These are phyloP conservation scores for Betta splendens DNA, from an alignment of 2,797 vertebrate genomes.

Conservation along the genomic window DNA sequence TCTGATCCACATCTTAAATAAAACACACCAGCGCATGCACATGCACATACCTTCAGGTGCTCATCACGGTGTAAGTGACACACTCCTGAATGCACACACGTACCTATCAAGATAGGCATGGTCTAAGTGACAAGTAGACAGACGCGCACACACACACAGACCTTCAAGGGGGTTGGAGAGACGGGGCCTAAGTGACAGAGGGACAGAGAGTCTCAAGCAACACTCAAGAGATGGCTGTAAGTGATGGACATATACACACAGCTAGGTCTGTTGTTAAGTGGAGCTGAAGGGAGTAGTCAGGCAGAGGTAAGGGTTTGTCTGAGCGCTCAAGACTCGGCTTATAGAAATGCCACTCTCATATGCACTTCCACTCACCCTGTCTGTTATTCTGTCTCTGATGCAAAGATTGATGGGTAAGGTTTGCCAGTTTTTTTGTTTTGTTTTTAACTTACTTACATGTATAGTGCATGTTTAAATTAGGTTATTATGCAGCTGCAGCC, in stretches of 20 bases:
- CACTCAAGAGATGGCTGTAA: constrained; percentile 63
- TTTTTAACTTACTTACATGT: too few relatives aligned
- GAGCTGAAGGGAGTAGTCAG: constrained; percentile 92
- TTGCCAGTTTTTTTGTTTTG: too few relatives aligned
- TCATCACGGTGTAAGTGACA: constrained; percentile 45
- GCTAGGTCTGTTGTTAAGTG: constrained; percentile 81
- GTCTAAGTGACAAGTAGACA: constrained; percentile 67
- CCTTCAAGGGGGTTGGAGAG: constrained; percentile 55
- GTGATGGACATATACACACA: constrained; percentile 63
- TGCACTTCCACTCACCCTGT: constrained; percentile 34
- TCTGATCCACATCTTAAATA: constrained; percentile 47
- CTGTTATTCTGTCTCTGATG: constrained; percentile 20
- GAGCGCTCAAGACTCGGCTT: constrained; percentile 95
- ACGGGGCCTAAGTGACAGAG: constrained; percentile 72
- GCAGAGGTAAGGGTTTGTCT: constrained; percentile 93
- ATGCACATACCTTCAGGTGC: constrained; percentile 30
- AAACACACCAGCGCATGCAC: constrained; percentile 29
- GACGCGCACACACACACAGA: constrained; percentile 38
- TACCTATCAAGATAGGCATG: constrained; percentile 53
- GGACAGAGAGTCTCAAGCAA: constrained; percentile 74
- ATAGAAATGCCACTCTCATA: constrained; percentile 94
- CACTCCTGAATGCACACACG: constrained; percentile 21
- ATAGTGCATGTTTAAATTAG: too few relatives aligned
- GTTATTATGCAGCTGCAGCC: too few relatives aligned
- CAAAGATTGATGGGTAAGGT: constrained; percentile 58